Base-by-base conservation (phyloP, 2,113 vertebrate species). In the Martes martes region DNA sequence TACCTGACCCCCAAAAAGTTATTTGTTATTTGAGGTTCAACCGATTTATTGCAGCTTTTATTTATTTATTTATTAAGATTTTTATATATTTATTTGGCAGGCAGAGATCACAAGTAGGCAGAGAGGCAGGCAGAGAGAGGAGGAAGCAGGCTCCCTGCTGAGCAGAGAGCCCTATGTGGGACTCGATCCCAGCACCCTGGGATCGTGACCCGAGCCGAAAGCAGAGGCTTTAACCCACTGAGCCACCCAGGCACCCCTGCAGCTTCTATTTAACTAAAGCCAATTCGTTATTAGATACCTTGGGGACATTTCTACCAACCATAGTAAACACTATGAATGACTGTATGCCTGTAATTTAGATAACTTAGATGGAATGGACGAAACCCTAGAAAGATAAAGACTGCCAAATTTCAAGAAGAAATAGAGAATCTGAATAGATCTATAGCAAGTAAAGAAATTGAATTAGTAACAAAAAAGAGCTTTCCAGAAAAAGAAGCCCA, bases 21-120 rank as follows among this genome's bases (percentile, higher is more conserved):
- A 85, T 94, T 95, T 92, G 50, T 52, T 71, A 85, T 94, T 95
- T 92, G 83, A 91, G 71, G 18, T 57, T 92, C 13, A 92, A 65
- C 19, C 47, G n/a, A 95, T 81, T 85, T 85, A 63, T 85, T 89
- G 69, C n/a, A 76, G 67, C n/a, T 67, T 59, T 21, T 24, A 59
- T 59, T 59, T 59, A 59, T 24, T 23, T 24, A 59, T 59, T 59
- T 24, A 59, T 59, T 59, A 59, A 24, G 47, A 57, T 55, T 89
- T 80, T 39, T 52, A 52, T 47, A 84, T 84, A 88, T 65, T 88
- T 94, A 81, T 81, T 57, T 21, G 55, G 8, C 55, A 57, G 55
- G 16, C 52, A 55, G 52, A 55, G 52, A 55, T 55, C 16, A 55
- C 52, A 55, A 55, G 16, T 55, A 18, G 52, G 52, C 52, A 18